phyloP scores from a whole-genome alignment of 2,888 invertebrate genomes.

The Stegophylla sp. region DNA sequence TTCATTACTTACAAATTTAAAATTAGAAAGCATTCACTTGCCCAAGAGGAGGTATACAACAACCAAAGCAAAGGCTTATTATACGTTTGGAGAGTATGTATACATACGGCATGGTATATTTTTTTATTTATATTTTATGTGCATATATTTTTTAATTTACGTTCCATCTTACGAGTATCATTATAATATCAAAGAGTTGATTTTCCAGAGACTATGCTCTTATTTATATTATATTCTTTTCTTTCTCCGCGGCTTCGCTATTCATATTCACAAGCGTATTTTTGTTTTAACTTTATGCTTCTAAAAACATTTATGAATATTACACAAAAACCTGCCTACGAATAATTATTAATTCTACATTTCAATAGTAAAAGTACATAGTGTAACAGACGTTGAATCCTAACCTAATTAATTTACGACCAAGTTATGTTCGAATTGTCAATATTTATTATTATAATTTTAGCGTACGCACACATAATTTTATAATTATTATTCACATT shows the following conservation, averaged over 20 bases:
- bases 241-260: neutral
- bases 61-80: neutral
- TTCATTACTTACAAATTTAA: neutral
- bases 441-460: too few relatives aligned
- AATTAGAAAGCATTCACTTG: neutral
- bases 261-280: neutral
- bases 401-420: too few relatives aligned
- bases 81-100: neutral
- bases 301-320: neutral
- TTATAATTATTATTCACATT: too few relatives aligned
- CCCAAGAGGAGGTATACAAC: neutral
- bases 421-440: too few relatives aligned
- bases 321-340: too few relatives aligned
- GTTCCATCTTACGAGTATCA: neutral
- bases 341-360: too few relatives aligned
- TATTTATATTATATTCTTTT: neutral
- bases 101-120: neutral
- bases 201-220: neutral
- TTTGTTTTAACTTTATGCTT: neutral
- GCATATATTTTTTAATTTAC: neutral
- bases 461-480: too few relatives aligned
- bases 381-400: too few relatives aligned
- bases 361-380: too few relatives aligned
- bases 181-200: slow-evolving; percentile 2
- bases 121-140: too few relatives aligned